Conservation (phyloP, 1,140 invertebrate species). For the Danaus plexippus region DNA sequence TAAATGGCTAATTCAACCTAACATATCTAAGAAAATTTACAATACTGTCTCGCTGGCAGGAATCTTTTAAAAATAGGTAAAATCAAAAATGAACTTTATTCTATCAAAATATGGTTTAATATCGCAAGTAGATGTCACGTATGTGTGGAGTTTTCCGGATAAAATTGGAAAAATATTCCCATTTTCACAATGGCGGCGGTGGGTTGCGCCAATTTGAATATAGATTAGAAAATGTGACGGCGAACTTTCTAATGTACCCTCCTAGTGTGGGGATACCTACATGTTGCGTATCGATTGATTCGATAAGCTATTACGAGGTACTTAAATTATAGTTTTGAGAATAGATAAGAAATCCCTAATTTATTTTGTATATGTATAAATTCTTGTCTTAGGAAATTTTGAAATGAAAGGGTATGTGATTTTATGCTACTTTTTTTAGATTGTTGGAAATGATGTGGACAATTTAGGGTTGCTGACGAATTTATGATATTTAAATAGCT, state of each 20-base stretch:
- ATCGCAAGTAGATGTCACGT: conserved; percentile 15
- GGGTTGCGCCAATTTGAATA: conserved; percentile 61
- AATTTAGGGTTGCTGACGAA: no score
- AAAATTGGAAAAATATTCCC: conserved; percentile 64
- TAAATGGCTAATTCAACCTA: conserved; percentile 4
- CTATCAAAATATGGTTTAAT: conserved; percentile 10
- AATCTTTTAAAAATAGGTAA: no score
- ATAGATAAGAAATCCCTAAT: no score
- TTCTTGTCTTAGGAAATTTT: no score
- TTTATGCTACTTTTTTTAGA: no score
- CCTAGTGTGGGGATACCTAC: conserved; percentile 23
- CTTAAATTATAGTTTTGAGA: background rate
- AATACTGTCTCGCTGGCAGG: no score
- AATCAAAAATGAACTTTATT: no score
- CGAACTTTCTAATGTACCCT: conserved; percentile 57
- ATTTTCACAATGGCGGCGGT: conserved; percentile 48
- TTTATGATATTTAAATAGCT: no score
- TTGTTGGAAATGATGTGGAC: no score
- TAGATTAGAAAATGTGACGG: conserved; percentile 64
- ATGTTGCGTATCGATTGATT: conserved; percentile 21
- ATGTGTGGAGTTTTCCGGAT: conserved; percentile 39
- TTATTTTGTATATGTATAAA: no score
- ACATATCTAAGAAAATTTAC: no score
- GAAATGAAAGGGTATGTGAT: no score
- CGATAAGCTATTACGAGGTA: conserved; percentile 8